These are phyloP conservation scores for Tachycineta bicolor DNA, from an alignment of 2,113 vertebrate species.

Conservation along the genomic window DNA sequence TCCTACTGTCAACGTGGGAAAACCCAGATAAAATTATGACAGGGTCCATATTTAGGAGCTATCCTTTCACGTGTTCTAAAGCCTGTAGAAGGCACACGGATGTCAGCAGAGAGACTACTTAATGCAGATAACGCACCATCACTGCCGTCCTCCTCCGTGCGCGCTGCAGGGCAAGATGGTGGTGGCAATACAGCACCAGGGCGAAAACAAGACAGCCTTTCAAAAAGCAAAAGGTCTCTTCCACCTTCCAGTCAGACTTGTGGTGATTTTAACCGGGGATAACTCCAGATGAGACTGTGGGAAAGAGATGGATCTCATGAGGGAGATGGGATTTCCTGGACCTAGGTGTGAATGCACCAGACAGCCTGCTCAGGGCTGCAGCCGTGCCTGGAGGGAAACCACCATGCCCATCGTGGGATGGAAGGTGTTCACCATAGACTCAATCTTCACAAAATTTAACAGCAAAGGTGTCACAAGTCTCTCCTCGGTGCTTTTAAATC, in stretches of 20 bases:
- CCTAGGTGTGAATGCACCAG: neutral
- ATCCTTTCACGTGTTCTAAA: neutral
- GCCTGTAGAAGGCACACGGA: accelerated
- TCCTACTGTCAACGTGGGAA: neutral
- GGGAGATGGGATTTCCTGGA: neutral
- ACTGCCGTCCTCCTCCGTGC: neutral
- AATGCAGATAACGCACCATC: neutral
- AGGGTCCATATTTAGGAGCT: neutral
- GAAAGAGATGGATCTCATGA: neutral
- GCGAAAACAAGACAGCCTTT: neutral
- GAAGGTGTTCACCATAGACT: accelerated
- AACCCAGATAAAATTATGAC: neutral
- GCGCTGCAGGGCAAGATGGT: neutral
- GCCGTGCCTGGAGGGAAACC: neutral
- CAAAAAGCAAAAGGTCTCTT: neutral
- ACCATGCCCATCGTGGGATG: neutral
- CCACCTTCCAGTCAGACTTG: neutral
- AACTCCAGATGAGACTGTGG: neutral
- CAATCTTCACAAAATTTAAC: neutral
- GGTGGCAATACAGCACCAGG: neutral
- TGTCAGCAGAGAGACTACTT: neutral
- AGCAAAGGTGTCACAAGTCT: neutral
- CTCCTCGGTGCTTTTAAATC: neutral
- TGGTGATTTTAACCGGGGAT: neutral
- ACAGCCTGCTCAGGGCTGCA: neutral